These are phyloP conservation scores for Xenentodon cancila DNA, from an alignment of 2,797 vertebrate genomes.

Conservation along the genomic window DNA sequence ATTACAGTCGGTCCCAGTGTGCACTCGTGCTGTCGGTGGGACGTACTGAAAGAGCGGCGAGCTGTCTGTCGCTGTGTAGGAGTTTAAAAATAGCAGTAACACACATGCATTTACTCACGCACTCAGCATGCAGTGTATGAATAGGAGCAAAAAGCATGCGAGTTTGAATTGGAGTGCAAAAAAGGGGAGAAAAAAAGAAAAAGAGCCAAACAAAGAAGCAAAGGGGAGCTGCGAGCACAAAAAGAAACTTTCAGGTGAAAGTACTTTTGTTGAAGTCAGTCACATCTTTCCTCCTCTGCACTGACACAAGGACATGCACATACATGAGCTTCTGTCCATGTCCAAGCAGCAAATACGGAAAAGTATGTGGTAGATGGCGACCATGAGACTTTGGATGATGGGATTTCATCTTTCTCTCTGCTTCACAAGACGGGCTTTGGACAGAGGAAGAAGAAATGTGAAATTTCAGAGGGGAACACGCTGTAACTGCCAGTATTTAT, in stretches of 20 bases:
- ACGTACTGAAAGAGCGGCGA: conserved; percentile 42
- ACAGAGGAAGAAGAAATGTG: not conserved
- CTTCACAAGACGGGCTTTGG: too few species aligned
- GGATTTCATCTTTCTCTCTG: conserved; percentile 18
- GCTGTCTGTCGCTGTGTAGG: conserved; percentile 31
- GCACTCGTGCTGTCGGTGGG: conserved; percentile 42
- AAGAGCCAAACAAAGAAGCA: conserved; percentile 2
- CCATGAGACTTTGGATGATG: conserved; percentile 1
- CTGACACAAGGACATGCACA: conserved; percentile 24
- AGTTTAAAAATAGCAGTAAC: conserved; percentile 65
- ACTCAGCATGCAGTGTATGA: conserved; percentile 35
- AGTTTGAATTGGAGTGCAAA: too few species aligned
- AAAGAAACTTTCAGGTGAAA: conserved; percentile 1
- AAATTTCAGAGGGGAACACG: not conserved
- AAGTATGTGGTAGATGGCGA: not conserved
- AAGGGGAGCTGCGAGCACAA: not conserved
- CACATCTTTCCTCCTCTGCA: conserved; percentile 16
- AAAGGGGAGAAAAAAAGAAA: conserved; percentile 25
- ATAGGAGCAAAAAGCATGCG: conserved; percentile 43
- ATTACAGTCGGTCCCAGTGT: conserved; percentile 46
- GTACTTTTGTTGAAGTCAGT: conserved; percentile 12
- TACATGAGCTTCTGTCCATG: conserved; percentile 1
- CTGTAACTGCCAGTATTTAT: not conserved
- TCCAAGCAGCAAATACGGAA: conserved; percentile 15
- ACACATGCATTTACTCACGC: conserved; percentile 25